phyloP scores from a whole-genome alignment of 2,888 invertebrate genomes.

The Pollenia griseotomentosa region DNA sequence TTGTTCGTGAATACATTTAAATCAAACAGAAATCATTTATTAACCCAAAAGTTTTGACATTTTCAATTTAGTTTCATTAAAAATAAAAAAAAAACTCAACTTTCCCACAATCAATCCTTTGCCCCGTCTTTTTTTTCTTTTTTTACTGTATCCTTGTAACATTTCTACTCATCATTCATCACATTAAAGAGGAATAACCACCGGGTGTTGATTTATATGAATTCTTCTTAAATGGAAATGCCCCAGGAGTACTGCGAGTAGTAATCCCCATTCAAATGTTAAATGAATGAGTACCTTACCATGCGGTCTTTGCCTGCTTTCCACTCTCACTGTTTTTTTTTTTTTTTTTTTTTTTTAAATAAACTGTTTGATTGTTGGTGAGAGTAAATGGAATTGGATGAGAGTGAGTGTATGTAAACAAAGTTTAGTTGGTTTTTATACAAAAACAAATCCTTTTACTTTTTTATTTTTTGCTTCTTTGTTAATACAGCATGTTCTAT shows the following conservation, averaged over 20 bases:
- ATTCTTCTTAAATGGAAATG: slow-evolving; percentile 19
- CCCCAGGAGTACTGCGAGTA: background rate
- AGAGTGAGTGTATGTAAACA: background rate
- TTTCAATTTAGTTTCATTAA: slow-evolving; percentile 40
- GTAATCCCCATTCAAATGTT: slow-evolving; percentile 18
- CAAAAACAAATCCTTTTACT: background rate
- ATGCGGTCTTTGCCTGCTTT: background rate
- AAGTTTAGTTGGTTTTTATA: slow-evolving; percentile 17
- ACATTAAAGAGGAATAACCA: background rate
- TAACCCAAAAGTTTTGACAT: slow-evolving; percentile 26
- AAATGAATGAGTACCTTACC: background rate
- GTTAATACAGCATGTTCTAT: slow-evolving; percentile 24
- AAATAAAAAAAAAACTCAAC: background rate
- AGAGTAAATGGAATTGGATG: background rate
- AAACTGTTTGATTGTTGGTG: slow-evolving; percentile 4
- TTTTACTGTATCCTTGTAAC: background rate
- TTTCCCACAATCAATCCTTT: background rate
- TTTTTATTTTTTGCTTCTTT: slow-evolving; percentile 16
- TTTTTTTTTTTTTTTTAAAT: background rate
- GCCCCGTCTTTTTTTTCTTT: background rate
- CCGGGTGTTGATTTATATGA: slow-evolving; percentile 18
- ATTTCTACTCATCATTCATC: background rate
- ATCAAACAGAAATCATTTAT: slow-evolving; percentile 5
- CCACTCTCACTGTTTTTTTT: background rate
- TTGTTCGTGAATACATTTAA: background rate